Base-by-base conservation (phyloP, 2,797 vertebrate genomes). In the Erithacus rubecula region DNA sequence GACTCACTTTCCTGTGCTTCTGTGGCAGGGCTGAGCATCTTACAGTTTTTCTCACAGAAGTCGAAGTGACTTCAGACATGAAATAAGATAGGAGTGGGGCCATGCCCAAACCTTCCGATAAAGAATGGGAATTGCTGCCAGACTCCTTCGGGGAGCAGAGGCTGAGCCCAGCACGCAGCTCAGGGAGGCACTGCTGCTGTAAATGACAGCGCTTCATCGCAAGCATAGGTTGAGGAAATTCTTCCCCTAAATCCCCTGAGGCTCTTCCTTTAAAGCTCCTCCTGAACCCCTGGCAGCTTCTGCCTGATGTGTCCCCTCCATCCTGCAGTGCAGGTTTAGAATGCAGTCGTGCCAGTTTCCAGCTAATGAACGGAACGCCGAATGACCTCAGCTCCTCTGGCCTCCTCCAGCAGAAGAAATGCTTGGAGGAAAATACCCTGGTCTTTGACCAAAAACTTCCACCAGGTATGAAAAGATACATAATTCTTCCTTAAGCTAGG, bases 191-290 rank as follows among this genome's bases (percentile, higher is more conserved):
- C 77, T 32, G 6, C 37, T 15, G 27, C 63, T 87, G n/a, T 62
- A 70, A 77, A 65, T 59, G 49, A 74, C 71, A 68, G 22, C 0
- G 0, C n/a, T 44, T 26, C 53, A 92, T 41, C 76, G 64, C 62
- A 86, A 52, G n/a, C 14, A 41, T 1, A 26, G 1, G 0, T 71
- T 80, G 43, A 78, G 10, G 27, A 81, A 91, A 86, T 58, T 62
- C 15, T 36, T 51, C 32, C 65, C 37, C 24, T 68, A 60, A 77
- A 75, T 55, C 29, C 53, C 51, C 20, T 12, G 27, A 15, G 39
- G 21, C 53, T 88, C n/a, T 60, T 94, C 58, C 67, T 91, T 13
- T 14, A 87, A 85, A 77, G 81, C 56, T 52, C 32, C 27, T 70
- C 77, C 68, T 71, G 83, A 92, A 47, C 5, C 41, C 26, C 36